Percentiles rank a stretch among this genome's conserved stretches.
These are phyloP conservation scores for Tachina fera DNA, from an alignment of 2,888 invertebrate species.

Conservation along the genomic window DNA sequence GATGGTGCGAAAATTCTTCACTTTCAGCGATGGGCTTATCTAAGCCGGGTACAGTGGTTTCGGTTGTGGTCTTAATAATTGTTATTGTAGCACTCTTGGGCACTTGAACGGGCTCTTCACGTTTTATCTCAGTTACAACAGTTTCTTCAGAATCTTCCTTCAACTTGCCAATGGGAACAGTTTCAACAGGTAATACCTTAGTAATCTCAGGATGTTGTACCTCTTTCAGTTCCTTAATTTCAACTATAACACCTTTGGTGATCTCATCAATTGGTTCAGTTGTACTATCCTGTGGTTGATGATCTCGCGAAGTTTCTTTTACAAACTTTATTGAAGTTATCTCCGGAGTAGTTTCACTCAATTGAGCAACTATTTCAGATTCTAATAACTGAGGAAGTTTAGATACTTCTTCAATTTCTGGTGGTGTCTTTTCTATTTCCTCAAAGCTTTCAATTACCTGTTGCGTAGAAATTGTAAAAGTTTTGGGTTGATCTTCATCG, in stretches of 20 bases:
- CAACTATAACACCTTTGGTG: not conserved
- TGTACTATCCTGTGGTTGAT: not conserved
- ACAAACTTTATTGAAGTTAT: not conserved
- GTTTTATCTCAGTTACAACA: not conserved
- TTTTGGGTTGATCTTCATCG: conserved; percentile 44
- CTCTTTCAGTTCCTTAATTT: not conserved
- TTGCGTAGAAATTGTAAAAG: conserved; percentile 28
- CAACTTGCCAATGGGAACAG: not conserved
- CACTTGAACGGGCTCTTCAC: conserved; percentile 54
- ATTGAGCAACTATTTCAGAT: no score
- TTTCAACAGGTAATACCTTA: conserved; percentile 1
- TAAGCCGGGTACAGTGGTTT: conserved; percentile 52
- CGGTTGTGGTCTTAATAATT: conserved; percentile 46
- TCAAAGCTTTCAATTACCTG: not conserved
- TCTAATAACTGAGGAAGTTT: not conserved
- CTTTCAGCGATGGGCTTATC: conserved; percentile 44
- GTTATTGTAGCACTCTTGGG: conserved; percentile 58
- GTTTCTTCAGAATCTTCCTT: not conserved
- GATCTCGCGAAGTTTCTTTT: not conserved
- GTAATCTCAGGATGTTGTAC: not conserved
- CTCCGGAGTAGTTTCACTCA: not conserved
- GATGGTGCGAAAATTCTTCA: conserved; percentile 54
- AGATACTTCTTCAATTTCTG: not conserved
- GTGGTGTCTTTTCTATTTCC: not conserved
- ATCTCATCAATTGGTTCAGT: not conserved